phyloP scores from a whole-genome alignment of 1,140 invertebrate species.

The Sitophilus oryzae region DNA sequence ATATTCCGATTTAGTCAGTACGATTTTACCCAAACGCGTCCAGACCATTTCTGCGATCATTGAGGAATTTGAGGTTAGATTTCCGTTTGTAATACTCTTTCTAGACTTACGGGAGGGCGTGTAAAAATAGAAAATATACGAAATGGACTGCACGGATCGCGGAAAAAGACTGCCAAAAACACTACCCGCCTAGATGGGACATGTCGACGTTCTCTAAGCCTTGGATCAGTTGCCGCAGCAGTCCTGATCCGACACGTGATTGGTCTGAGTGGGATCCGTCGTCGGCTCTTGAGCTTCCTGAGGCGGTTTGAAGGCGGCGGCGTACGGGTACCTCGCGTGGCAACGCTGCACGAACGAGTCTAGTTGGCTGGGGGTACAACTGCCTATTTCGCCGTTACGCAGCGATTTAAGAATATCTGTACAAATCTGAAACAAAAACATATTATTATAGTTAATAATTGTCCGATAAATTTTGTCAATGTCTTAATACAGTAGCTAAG shows the following conservation, averaged over 20 bases:
- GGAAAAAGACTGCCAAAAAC: neutral
- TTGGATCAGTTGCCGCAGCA: constrained; percentile 24
- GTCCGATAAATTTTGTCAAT: no score
- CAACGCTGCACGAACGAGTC: constrained; percentile 66
- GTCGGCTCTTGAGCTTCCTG: constrained; percentile 8
- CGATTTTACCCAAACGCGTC: no score
- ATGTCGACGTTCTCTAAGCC: neutral
- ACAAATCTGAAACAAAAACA: constrained; percentile 58
- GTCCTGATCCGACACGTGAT: constrained; percentile 25
- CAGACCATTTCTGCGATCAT: no score
- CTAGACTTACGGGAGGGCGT: no score
- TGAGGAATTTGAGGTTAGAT: no score
- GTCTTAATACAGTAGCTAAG: no score
- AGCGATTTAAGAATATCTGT: constrained; percentile 70
- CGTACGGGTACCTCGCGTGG: constrained; percentile 67
- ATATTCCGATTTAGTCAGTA: no score
- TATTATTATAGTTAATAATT: no score
- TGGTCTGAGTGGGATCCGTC: constrained; percentile 14
- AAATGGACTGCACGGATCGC: no score
- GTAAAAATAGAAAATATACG: no score
- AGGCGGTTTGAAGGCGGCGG: constrained; percentile 54
- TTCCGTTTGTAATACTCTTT: no score
- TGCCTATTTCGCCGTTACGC: constrained; percentile 70
- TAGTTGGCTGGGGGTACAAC: constrained; percentile 56
- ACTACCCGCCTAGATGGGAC: neutral